Conservation (phyloP, 2,888 invertebrate species). For the Notodonta ziczac region DNA sequence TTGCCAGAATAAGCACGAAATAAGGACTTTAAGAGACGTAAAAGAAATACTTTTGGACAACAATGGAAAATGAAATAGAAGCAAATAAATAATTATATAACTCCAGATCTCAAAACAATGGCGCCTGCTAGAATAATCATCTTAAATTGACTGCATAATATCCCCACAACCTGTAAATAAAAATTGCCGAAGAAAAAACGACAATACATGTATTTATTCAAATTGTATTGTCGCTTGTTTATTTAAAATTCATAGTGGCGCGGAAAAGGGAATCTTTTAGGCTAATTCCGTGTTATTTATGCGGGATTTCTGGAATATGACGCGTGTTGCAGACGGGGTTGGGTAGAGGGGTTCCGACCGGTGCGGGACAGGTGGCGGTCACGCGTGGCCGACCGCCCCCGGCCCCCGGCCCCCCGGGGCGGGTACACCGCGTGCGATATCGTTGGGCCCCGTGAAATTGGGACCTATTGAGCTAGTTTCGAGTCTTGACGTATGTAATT, state of each 20-base stretch:
- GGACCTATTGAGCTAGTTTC: neutral
- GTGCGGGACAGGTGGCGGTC: slow-evolving; percentile 77
- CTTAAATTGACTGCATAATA: neutral
- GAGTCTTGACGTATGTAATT: neutral
- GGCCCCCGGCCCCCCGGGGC: slow-evolving; percentile 21
- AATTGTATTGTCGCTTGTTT: slow-evolving; percentile 23
- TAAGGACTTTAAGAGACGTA: too few species aligned
- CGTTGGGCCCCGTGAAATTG: slow-evolving; percentile 24
- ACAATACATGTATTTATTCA: slow-evolving; percentile 18
- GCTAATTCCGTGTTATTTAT: slow-evolving; percentile 56
- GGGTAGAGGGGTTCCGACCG: slow-evolving; percentile 53
- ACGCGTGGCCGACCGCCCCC: slow-evolving; percentile 63
- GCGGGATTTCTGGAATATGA: slow-evolving; percentile 73
- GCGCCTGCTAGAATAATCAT: neutral
- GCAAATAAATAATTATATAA: neutral
- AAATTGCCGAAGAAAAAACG: slow-evolving; percentile 20
- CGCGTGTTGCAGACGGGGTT: slow-evolving; percentile 44
- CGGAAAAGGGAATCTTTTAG: slow-evolving; percentile 37
- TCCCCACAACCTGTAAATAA: slow-evolving; percentile 9
- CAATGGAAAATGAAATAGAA: too few species aligned
- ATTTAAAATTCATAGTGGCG: slow-evolving; percentile 34
- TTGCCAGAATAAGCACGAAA: too few species aligned
- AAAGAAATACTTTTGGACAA: too few species aligned
- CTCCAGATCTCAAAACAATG: neutral
- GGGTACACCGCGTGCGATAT: slow-evolving; percentile 53